phyloP scores from a whole-genome alignment of 2,113 vertebrate species.

The Strix aluco region DNA sequence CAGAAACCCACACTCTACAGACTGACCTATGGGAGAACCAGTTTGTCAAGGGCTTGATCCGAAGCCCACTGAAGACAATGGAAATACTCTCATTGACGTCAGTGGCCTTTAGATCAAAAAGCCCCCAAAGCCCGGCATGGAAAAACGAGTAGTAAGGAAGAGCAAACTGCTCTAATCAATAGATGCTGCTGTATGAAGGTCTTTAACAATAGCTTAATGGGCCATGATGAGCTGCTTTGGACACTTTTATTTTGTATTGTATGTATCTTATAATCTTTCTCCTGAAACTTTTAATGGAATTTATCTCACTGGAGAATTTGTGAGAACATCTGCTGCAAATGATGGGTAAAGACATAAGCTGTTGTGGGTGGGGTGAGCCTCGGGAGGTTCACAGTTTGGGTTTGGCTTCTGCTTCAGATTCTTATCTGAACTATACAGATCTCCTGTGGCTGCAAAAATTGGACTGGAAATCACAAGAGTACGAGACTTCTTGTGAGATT shows the following conservation, averaged over 20 bases:
- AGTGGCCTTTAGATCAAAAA: constrained; percentile 64
- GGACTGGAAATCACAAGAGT: constrained; percentile 66
- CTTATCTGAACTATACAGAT: constrained; percentile 68
- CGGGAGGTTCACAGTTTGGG: constrained; percentile 68
- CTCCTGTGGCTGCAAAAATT: constrained; percentile 69
- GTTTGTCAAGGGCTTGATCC: constrained; percentile 43
- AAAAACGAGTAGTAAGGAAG: constrained; percentile 39
- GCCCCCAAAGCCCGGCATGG: constrained; percentile 31
- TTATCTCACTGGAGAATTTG: constrained; percentile 59
- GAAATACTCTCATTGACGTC: constrained; percentile 48
- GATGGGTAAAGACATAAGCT: constrained; percentile 71
- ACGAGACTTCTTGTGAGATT: constrained; percentile 65
- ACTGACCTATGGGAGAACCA: constrained; percentile 54
- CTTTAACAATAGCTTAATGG: constrained; percentile 49
- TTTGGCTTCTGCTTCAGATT: constrained; percentile 70
- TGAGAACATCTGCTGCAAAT: constrained; percentile 70
- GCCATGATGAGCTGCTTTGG: constrained; percentile 26
- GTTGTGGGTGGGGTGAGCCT: constrained; percentile 70
- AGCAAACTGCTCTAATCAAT: constrained; percentile 51
- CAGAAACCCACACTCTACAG: constrained; percentile 11
- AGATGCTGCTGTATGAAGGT: constrained; percentile 1
- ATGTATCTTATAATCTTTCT: constrained; percentile 37
- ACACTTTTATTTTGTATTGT: constrained; percentile 30
- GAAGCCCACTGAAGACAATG: constrained; percentile 45
- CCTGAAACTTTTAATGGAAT: constrained; percentile 56